Conservation (phyloP, 2,113 vertebrate genomes). For the Lampris incognitus region DNA sequence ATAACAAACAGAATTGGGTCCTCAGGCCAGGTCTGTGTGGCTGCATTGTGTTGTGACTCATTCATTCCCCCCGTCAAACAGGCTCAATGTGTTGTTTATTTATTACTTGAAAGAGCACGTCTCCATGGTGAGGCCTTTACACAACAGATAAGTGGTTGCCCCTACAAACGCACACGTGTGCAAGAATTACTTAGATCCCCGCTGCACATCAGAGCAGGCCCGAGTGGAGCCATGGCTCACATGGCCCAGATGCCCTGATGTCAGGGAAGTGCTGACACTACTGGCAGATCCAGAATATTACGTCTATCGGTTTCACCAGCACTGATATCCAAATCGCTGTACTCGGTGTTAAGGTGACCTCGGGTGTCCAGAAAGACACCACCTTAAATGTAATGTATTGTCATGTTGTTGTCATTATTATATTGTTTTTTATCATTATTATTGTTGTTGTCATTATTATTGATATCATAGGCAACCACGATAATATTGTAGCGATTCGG, state of each 20-base stretch:
- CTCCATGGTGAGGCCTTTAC: slow-evolving; percentile 77
- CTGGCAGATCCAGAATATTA: neutral
- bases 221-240: slow-evolving; percentile 43
- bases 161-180: slow-evolving; percentile 41
- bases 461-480: too few species aligned
- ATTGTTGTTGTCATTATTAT: too few species aligned
- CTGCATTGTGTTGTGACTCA: slow-evolving; percentile 70
- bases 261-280: neutral
- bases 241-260: slow-evolving; percentile 3
- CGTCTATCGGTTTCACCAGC: too few species aligned
- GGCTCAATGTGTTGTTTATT: slow-evolving; percentile 64
- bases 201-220: slow-evolving; percentile 37
- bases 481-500: too few species aligned
- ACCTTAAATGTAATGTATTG: too few species aligned
- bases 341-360: too few species aligned
- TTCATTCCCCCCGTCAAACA: slow-evolving; percentile 29
- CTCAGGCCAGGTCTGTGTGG: slow-evolving; percentile 26
- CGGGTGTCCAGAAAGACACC: too few species aligned
- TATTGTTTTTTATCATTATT: too few species aligned
- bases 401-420: too few species aligned
- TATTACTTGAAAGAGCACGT: slow-evolving; percentile 68
- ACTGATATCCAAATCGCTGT: too few species aligned
- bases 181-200: slow-evolving; percentile 6
- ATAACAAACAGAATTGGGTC: slow-evolving; percentile 26
- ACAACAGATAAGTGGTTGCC: slow-evolving; percentile 60